Conservation (phyloP, 2,113 vertebrate genomes). For the Myiozetetes cayanensis region DNA sequence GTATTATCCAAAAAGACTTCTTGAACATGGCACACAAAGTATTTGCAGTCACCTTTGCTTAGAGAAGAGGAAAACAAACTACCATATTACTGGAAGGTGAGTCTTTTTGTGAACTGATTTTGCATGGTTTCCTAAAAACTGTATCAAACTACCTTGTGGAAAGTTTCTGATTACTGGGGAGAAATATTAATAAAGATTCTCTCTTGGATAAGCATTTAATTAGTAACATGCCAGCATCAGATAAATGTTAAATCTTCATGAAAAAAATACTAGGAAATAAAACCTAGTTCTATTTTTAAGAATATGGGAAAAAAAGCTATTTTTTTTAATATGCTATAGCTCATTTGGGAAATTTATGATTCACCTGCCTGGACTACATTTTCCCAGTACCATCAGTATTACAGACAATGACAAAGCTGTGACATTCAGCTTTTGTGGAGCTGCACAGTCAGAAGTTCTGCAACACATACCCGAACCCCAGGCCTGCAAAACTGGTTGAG, state of each 20-base stretch:
- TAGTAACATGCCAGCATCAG: background rate
- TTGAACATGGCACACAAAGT: background rate
- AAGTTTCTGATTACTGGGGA: background rate
- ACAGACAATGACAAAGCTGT: background rate
- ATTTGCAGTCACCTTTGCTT: background rate
- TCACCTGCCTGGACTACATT: background rate
- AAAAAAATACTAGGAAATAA: background rate
- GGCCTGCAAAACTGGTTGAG: background rate
- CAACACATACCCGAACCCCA: rapidly evolving
- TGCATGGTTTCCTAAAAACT: background rate
- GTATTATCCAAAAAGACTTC: background rate
- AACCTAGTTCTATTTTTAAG: background rate
- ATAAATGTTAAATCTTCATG: background rate
- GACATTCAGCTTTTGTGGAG: background rate
- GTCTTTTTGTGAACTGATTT: background rate
- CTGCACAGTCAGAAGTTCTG: background rate
- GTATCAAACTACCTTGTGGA: background rate
- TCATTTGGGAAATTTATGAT: background rate
- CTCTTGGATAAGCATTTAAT: constrained; percentile 11
- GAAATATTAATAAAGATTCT: background rate
- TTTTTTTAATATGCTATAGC: background rate
- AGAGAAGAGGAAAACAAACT: background rate
- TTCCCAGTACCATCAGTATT: background rate
- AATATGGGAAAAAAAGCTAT: background rate
- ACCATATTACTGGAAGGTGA: background rate